Base-by-base conservation (phyloP, 2,797 vertebrate species). In the Mycteria americana region DNA sequence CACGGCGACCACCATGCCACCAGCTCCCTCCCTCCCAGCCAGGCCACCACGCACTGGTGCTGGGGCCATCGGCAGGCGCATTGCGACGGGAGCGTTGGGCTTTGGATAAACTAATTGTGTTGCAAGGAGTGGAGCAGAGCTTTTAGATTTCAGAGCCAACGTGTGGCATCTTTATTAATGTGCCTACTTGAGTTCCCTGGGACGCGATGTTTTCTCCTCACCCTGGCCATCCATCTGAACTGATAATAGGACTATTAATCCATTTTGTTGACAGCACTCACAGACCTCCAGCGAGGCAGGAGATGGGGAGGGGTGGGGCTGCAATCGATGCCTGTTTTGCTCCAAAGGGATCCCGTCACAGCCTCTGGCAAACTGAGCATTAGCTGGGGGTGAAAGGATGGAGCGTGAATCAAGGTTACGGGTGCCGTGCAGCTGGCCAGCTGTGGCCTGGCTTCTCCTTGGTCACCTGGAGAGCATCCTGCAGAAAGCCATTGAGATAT, bases 231-330 rank as follows among this genome's bases (percentile, higher is more conserved):
- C 97, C 97, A 97, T 97, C 96, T 96, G 91, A 88, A 64, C 93
- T 85, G 94, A 97, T 97, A 97, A 97, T 65, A 83, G 93, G 84
- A 95, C 96, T 89, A 96, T 97, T 97, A 96, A 97, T 97, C 96
- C 97, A 92, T 95, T 96, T 94, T 93, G 86, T 60, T 97, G 94
- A 96, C 95, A 96, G 92, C 85, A 73, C 45, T 79, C 77, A 21
- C 88, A 88, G 96, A 95, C 96, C 94, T 97, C 96, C 95, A 92
- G 76, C 31, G 85, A 94, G 96, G 85, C 88, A 60, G 88, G 70
- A 94, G 94, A 85, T 70, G 85, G 88, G 93, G 93, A 90, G 90
- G 74, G 86, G 67, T 89, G 75, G 75, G 90, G 70, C 77, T 93
- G 93, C 78, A 78, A 69, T 82, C 18, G 35, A 79, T 92, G 85